These are phyloP conservation scores for Mustela nigripes DNA, from an alignment of 2,113 vertebrate species.

Conservation along the genomic window DNA sequence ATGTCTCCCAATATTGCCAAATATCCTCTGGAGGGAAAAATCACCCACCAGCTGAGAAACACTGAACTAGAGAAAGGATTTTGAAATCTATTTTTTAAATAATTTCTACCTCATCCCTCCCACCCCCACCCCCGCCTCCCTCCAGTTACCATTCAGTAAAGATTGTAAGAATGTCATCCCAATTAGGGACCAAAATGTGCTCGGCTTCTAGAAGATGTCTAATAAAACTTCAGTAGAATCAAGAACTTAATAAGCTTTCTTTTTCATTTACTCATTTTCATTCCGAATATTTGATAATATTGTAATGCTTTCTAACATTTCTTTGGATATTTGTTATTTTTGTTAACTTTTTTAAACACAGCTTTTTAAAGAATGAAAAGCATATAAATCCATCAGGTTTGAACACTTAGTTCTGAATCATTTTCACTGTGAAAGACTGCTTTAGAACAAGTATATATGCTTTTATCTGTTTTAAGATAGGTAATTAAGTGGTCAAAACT, in stretches of 20 bases:
- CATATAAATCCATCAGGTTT: background rate
- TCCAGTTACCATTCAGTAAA: background rate
- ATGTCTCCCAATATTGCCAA: background rate
- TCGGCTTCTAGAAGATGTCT: background rate
- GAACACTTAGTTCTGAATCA: background rate
- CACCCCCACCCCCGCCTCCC: fast-evolving
- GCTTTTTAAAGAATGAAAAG: background rate
- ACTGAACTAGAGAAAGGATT: background rate
- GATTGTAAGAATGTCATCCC: background rate
- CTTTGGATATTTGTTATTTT: background rate
- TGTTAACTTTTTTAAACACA: background rate
- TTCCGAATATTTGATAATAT: background rate
- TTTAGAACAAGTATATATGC: background rate
- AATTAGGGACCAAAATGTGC: background rate
- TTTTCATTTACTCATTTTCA: background rate
- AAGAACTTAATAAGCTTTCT: background rate
- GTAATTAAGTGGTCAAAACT: background rate
- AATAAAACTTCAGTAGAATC: background rate
- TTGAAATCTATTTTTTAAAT: background rate
- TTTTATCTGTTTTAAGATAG: background rate
- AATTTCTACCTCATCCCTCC: background rate
- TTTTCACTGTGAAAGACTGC: slow-evolving; percentile 5
- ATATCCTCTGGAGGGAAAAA: background rate
- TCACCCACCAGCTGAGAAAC: background rate
- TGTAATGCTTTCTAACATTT: background rate